Evolutionary conservation across 1,140 invertebrate genomes (phyloP).

Genomic region (Vanessa tameamea): DNA sequence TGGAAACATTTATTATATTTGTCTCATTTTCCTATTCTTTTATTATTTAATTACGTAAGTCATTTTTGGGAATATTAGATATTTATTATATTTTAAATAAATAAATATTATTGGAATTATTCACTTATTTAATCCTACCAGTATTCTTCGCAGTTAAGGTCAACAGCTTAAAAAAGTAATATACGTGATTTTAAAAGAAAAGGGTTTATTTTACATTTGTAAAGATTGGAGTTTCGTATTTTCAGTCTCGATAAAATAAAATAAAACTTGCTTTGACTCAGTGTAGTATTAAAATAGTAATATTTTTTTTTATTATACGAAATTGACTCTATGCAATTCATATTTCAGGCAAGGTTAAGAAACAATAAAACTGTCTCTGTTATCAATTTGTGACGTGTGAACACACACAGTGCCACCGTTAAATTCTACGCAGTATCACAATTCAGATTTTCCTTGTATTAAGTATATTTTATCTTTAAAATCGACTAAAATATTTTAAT

Average conservation of each 20-base stretch:
- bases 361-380: constrained; percentile 32
- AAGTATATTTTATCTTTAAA: neutral
- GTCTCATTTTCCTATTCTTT: neutral
- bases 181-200: too few relatives aligned
- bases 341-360: constrained; percentile 29
- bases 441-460: neutral
- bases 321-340: constrained; percentile 5
- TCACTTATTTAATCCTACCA: too few relatives aligned
- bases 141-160: too few relatives aligned
- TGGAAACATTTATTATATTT: neutral
- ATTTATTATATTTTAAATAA: too few relatives aligned
- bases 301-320: neutral
- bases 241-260: too few relatives aligned
- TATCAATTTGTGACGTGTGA: constrained; percentile 17
- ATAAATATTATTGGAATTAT: too few relatives aligned
- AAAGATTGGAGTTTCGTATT: too few relatives aligned
- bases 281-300: too few relatives aligned
- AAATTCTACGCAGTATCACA: neutral
- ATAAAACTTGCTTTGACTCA: too few relatives aligned
- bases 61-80: too few relatives aligned
- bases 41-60: neutral
- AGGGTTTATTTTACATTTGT: too few relatives aligned
- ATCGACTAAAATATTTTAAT: neutral
- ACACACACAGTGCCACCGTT: neutral
- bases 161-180: too few relatives aligned